Evolutionary conservation across 37 sponge, comb jelly and placozoan genomes (phyloP).

Genomic region (Oscarella lobularis): DNA sequence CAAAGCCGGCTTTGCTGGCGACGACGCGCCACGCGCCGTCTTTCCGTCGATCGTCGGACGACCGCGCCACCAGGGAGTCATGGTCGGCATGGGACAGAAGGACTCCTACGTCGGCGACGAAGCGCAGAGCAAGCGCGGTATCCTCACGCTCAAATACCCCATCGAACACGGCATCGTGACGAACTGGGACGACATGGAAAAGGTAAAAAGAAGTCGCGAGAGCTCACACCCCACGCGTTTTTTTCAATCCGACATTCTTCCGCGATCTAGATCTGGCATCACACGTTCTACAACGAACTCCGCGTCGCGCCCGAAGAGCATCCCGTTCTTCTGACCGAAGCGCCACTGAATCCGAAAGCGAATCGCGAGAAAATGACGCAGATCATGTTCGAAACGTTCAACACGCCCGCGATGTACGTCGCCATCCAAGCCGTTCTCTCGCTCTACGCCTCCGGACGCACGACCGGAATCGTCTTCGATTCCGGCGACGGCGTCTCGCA

Average conservation of each 20-base stretch:
- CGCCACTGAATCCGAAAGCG: constrained; percentile 99
- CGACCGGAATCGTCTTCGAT: constrained; percentile 99
- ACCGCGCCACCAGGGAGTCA: constrained; percentile 99
- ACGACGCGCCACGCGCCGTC: constrained; percentile 99
- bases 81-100: constrained; percentile 99
- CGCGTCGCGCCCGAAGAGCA: constrained; percentile 99
- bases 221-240: not conserved
- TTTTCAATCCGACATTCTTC: not conserved
- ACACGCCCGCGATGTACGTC: constrained; percentile 99
- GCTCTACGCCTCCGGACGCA: constrained; percentile 99
- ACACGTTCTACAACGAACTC: constrained; percentile 99
- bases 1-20: constrained; percentile 99
- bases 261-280: constrained; percentile 90
- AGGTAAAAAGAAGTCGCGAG: too few relatives aligned
- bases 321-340: constrained; percentile 98
- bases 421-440: constrained; percentile 99
- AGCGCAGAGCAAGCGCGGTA: constrained; percentile 99
- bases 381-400: constrained; percentile 99
- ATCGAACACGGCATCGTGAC: constrained; percentile 99
- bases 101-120: constrained; percentile 99
- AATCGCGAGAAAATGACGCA: constrained; percentile 99
- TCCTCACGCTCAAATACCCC: constrained; percentile 99
- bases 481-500: constrained; percentile 99
- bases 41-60: constrained; percentile 99
- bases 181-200: constrained; percentile 99